These are phyloP conservation scores for Eristalis intricaria DNA, from an alignment of 2,888 invertebrate genomes.

Conservation along the genomic window DNA sequence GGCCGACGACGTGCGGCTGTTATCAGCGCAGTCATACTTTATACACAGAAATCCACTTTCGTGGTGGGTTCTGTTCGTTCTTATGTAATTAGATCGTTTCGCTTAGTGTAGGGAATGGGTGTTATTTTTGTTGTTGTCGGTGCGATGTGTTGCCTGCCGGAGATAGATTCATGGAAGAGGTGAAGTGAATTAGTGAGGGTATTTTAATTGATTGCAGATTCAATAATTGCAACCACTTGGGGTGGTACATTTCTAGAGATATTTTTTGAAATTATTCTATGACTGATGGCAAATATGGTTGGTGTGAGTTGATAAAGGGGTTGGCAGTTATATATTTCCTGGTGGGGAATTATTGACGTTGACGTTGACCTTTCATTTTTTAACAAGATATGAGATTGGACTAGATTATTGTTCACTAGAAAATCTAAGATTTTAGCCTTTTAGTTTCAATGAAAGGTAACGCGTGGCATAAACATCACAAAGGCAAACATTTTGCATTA, in stretches of 20 bases:
- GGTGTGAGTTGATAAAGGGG: neutral
- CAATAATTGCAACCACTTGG: neutral
- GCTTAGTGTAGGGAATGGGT: neutral
- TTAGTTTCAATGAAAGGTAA: too few species aligned
- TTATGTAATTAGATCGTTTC: conserved; percentile 40
- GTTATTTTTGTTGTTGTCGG: neutral
- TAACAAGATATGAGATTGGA: too few species aligned
- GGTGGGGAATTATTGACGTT: too few species aligned
- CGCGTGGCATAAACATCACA: too few species aligned
- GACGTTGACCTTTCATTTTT: too few species aligned
- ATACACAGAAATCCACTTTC: conserved; percentile 66
- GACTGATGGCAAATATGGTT: neutral
- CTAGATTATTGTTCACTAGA: too few species aligned
- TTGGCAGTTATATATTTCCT: too few species aligned
- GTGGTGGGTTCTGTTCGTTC: conserved; percentile 7
- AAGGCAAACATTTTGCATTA: too few species aligned
- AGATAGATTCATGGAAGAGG: neutral
- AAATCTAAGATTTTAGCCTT: too few species aligned
- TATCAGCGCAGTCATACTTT: conserved; percentile 35
- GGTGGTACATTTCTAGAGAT: neutral
- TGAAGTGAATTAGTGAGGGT: conserved; percentile 18
- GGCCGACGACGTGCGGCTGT: conserved; percentile 49
- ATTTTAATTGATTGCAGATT: neutral
- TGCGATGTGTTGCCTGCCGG: neutral
- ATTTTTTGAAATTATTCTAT: neutral